Base-by-base conservation (phyloP, 2,113 vertebrate genomes). In the Tinamus guttatus region DNA sequence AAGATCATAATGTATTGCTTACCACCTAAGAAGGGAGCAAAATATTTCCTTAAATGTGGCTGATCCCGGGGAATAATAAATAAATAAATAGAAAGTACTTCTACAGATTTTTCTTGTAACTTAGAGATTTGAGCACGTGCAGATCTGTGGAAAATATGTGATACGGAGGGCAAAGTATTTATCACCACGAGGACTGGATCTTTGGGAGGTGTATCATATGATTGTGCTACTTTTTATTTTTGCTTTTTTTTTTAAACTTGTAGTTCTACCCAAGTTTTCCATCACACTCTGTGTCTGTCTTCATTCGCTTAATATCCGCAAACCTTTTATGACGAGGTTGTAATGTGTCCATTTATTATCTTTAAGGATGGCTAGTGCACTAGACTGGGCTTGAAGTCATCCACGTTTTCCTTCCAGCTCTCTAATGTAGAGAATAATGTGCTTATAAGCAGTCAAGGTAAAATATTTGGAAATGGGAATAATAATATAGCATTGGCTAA, bases 401-500 rank as follows among this genome's bases (percentile, higher is more conserved):
- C 51, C 77, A 43, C 17, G 0, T 94, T 88, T 88, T 40, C 68
- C 62, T 90, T 93, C 82, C 69, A 38, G 62, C n/a, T 90, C 64
- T 5, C 3, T 62, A 64, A 52, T 0, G 3, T 64, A 73, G 65
- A 84, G 73, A 81, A 68, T 60, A 82, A 62, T 18, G 67, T 69
- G 85, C 70, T 94, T 86, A 22, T 71, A 79, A 81, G 91, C 94
- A 92, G 64, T 84, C 65, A 84, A 96, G 86, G 88, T 36, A 81
- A 95, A 94, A 88, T 93, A 88, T 92, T 86, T 81, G 73, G 60
- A 84, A 95, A 95, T 85, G 69, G 21, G 15, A 74, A 41, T 60
- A 87, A 77, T 80, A 83, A 74, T 51, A 38, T 2, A 68, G 47
- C 58, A 74, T 27, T 3, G 4, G 24, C 43, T 77, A 45, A 76